A percentile compares a stretch with the other conserved stretches of the same genome.
Conservation (phyloP, 2,797 vertebrate species). For the Falco cherrug region DNA sequence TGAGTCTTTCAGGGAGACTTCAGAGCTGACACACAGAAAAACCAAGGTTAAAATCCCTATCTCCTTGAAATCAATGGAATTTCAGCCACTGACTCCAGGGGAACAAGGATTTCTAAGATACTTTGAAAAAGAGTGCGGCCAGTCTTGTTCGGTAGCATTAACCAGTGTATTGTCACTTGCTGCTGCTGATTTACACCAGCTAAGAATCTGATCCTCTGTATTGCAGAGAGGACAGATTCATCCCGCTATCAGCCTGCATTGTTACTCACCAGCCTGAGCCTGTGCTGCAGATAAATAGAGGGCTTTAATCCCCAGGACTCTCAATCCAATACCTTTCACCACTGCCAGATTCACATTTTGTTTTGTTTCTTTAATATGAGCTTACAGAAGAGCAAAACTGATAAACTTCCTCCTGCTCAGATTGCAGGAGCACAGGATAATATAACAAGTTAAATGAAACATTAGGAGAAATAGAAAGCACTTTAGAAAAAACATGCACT, state of each 20-base stretch:
- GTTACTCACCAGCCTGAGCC: neutral
- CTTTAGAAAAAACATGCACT: conserved; percentile 60
- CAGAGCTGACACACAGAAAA: neutral
- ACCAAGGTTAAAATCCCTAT: neutral
- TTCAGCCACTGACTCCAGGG: neutral
- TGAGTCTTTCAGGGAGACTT: neutral
- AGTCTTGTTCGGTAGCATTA: neutral
- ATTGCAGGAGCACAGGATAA: conserved; percentile 29
- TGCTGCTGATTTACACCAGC: neutral
- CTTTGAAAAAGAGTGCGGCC: neutral
- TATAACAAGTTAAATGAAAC: conserved; percentile 65
- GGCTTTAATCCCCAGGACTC: conserved; percentile 1
- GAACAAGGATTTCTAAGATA: neutral
- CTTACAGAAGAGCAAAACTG: conserved; percentile 4
- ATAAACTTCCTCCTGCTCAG: conserved; percentile 42
- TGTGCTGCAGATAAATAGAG: neutral
- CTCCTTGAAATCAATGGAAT: neutral
- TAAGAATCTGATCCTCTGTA: neutral
- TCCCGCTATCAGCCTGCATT: neutral
- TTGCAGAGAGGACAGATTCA: neutral
- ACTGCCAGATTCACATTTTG: neutral
- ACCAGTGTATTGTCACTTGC: neutral
- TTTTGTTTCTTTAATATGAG: neutral
- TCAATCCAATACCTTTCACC: neutral
- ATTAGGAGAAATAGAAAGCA: conserved; percentile 58